Percentiles rank a stretch among this genome's conserved stretches.
Evolutionary conservation across 64 coral and sea anemone genomes (phyloP).

Genomic region (Pocillopora verrucosa): DNA sequence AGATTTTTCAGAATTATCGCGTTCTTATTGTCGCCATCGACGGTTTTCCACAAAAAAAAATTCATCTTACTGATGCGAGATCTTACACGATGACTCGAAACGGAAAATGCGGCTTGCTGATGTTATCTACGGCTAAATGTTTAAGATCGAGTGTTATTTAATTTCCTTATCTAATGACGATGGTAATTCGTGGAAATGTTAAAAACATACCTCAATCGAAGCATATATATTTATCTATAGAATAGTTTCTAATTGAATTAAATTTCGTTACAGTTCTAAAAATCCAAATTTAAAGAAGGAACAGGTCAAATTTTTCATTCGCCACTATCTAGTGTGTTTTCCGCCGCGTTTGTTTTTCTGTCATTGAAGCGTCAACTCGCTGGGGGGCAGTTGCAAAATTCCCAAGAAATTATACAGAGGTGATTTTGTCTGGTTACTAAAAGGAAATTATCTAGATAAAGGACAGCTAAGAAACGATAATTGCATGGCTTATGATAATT

Average conservation of each 20-base stretch:
- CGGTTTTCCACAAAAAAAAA: neutral
- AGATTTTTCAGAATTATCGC: neutral
- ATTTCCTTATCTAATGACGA: slow-evolving; percentile 15
- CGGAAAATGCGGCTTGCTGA: neutral
- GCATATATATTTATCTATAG: neutral
- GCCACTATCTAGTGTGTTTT: neutral
- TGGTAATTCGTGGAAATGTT: neutral
- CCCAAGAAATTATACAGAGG: neutral
- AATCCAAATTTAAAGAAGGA: neutral
- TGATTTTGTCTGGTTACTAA: slow-evolving; percentile 1
- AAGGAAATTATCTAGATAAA: slow-evolving; percentile 9
- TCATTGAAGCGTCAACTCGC: neutral
- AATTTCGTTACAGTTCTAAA: slow-evolving; percentile 6
- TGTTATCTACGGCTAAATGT: slow-evolving; percentile 9
- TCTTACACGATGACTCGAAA: slow-evolving; percentile 22
- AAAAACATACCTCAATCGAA: neutral
- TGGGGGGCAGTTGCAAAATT: slow-evolving; percentile 16
- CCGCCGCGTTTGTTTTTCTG: neutral
- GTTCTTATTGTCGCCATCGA: neutral
- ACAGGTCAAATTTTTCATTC: neutral
- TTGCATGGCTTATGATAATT: neutral
- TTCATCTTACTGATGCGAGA: neutral
- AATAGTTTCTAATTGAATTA: slow-evolving; percentile 22
- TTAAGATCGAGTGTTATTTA: slow-evolving; percentile 31
- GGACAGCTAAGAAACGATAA: neutral